Conservation (phyloP, 2,797 vertebrate species). For the Onychomys torridus region DNA sequence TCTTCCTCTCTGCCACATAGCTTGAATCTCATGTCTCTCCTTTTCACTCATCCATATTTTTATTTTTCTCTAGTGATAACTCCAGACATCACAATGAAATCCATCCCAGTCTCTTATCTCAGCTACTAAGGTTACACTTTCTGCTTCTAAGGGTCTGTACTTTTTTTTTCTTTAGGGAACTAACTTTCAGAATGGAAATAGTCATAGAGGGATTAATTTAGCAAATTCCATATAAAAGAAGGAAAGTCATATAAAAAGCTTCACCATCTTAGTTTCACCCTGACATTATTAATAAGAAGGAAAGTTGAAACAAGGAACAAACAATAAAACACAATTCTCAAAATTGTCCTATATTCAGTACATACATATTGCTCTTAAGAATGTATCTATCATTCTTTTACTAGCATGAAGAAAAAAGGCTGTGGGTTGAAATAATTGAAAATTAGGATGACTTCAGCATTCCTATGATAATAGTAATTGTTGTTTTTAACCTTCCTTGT, state of each 20-base stretch:
- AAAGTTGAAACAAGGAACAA: constrained; percentile 31
- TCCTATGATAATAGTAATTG: constrained; percentile 32
- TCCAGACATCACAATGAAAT: neutral
- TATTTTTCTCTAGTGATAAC: constrained; percentile 50
- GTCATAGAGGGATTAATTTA: constrained; percentile 15
- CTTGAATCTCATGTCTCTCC: neutral
- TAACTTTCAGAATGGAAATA: constrained; percentile 19
- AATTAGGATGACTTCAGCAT: constrained; percentile 44
- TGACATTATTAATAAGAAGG: constrained; percentile 19
- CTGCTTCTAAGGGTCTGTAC: neutral
- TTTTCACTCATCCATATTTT: neutral
- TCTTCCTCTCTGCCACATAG: neutral
- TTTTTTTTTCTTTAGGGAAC: neutral
- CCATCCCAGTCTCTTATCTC: neutral
- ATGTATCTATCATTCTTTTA: constrained; percentile 39
- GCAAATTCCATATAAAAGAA: constrained; percentile 35
- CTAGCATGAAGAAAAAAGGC: neutral
- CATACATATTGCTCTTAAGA: neutral
- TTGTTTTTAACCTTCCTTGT: constrained; percentile 38
- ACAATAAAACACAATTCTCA: neutral
- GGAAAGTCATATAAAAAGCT: constrained; percentile 19
- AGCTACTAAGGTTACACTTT: constrained; percentile 28
- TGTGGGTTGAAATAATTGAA: constrained; percentile 33
- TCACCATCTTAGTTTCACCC: neutral
- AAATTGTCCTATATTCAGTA: neutral